Base-by-base conservation (phyloP, 2,113 vertebrate species). In the Montifringilla adamsi region DNA sequence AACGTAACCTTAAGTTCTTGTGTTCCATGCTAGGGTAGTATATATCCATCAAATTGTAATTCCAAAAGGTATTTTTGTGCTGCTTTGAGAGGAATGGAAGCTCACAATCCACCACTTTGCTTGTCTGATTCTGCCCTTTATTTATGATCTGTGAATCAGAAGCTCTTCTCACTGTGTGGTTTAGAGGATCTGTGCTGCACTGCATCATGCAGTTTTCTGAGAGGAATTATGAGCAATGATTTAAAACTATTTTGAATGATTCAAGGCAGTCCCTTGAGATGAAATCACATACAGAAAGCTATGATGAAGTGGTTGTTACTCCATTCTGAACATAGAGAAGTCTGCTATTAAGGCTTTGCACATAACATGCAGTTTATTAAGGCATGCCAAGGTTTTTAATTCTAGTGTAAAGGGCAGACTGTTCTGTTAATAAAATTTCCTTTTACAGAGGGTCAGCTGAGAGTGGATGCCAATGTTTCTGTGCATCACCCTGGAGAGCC, bases 401-500 rank as follows among this genome's bases (percentile, higher is more conserved):
- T 84, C 28, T 35, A 33, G 43, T 76, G 63, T 89, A 41, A 52
- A 37, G n/a, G 75, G 31, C 60, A 85, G 53, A 39, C 28, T 87
- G 22, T 82, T 95, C 55, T 86, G 24, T 58, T 96, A 66, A 89
- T 91, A n/a, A 77, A 83, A 26, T 79, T 95, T 97, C 41, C 55
- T 84, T 76, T 96, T 95, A 23, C 95, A 98, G 99, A 99, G 98
- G 99, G 99, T 58, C 99, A 99, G 94, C 96, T 99, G 95, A 98
- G 99, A 97, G 99, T 99, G 73, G 99, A 99, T 60, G 99, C 99
- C 96, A 99, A 99, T 33, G 93, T 99, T 96, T 99, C 99, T 4
- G 99, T 99, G 33, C 99, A 99, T 98, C 97, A 69, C 64, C 98
- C 98, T 6, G 99, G 99, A 41, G 98, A 99, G 53, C 98, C 98